Conservation (phyloP, 2,888 invertebrate genomes). For the Dexiosoma caninum region DNA sequence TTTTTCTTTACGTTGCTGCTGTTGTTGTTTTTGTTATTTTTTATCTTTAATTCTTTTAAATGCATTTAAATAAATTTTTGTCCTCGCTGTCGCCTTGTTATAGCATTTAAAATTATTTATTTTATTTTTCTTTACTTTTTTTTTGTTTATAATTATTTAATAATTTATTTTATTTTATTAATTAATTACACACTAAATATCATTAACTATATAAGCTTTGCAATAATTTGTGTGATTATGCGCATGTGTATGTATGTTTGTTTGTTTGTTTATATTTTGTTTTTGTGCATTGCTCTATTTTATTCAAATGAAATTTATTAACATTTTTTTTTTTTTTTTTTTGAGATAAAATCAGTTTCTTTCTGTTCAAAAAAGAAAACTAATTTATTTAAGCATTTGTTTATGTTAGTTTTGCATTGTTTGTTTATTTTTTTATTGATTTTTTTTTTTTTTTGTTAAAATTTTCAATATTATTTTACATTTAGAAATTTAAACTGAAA, state of each 20-base stretch:
- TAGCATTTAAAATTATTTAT: no score
- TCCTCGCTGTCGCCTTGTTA: neutral
- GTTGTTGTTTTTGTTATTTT: no score
- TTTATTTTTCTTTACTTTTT: neutral
- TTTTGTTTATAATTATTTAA: no score
- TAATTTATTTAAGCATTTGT: neutral
- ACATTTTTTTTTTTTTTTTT: conserved; percentile 20
- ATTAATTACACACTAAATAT: conserved; percentile 51
- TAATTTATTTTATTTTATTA: conserved; percentile 26
- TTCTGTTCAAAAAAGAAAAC: conserved; percentile 3
- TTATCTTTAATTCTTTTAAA: neutral
- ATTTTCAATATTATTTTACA: neutral
- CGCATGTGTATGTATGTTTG: conserved; percentile 22
- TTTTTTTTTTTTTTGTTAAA: neutral
- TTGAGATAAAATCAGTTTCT: neutral
- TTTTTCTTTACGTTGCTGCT: conserved; percentile 22
- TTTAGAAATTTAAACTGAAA: conserved; percentile 6
- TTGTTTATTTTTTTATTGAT: neutral
- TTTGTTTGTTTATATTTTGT: conserved; percentile 51
- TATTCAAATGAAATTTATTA: conserved; percentile 37
- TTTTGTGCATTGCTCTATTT: conserved; percentile 17
- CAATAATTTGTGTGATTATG: conserved; percentile 1
- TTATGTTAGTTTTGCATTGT: neutral
- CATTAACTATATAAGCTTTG: conserved; percentile 56
- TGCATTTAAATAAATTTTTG: conserved; percentile 63